A percentile compares a stretch with the other conserved stretches of the same genome.
These are phyloP conservation scores for Laticauda colubrina DNA, from an alignment of 2,113 vertebrate genomes.

Conservation along the genomic window DNA sequence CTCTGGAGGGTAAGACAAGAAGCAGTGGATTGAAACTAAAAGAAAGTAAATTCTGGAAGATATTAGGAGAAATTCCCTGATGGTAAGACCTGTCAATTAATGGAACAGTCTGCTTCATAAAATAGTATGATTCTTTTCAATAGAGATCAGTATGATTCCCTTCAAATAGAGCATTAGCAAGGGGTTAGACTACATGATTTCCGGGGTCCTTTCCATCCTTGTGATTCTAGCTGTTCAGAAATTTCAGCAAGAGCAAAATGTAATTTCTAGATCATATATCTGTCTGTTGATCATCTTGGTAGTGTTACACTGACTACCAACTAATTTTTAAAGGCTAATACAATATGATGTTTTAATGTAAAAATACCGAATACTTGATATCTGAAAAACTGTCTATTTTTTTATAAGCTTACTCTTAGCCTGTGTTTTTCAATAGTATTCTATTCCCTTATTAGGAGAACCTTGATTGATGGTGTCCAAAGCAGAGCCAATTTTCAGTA, in stretches of 20 bases:
- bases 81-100: background rate
- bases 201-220: background rate
- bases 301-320: background rate
- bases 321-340: background rate
- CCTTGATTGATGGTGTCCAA: background rate
- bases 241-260: background rate
- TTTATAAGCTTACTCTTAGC: background rate
- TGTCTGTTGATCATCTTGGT: background rate
- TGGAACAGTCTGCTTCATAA: background rate
- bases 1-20: background rate
- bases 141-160: background rate
- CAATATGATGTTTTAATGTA: background rate
- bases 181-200: background rate
- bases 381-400: background rate
- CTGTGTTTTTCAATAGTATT: background rate
- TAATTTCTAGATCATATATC: background rate
- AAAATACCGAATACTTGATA: background rate
- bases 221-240: background rate
- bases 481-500: background rate
- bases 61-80: background rate
- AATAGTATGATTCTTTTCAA: background rate
- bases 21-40: background rate
- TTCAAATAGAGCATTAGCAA: background rate
- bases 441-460: background rate
- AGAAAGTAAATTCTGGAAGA: background rate